Percentiles rank a stretch among this genome's conserved stretches.
Evolutionary conservation across 1,140 invertebrate species (phyloP).

Genomic region (Dendrolimus punctatus): DNA sequence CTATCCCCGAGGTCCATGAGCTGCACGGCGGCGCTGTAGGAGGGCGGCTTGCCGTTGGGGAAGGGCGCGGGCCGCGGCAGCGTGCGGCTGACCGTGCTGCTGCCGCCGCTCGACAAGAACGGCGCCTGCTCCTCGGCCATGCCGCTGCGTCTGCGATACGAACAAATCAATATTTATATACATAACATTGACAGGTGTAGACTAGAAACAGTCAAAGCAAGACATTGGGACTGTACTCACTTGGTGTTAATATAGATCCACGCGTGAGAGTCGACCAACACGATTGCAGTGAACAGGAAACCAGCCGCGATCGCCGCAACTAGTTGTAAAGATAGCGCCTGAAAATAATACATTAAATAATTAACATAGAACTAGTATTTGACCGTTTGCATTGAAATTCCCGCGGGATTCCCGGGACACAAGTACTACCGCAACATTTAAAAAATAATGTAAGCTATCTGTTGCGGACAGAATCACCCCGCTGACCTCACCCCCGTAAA

Average conservation of each 20-base stretch:
- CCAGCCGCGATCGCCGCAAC: slow-evolving; percentile 87
- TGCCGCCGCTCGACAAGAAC: slow-evolving; percentile 51
- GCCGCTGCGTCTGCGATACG: slow-evolving; percentile 34
- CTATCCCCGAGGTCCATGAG: slow-evolving; percentile 53
- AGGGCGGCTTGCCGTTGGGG: slow-evolving; percentile 64
- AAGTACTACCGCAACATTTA: too few species aligned
- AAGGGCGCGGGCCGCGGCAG: slow-evolving; percentile 49
- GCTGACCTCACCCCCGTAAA: too few species aligned
- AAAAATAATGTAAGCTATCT: too few species aligned
- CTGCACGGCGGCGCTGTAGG: slow-evolving; percentile 66
- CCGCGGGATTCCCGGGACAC: too few species aligned
- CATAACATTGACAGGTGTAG: neutral
- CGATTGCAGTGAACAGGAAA: slow-evolving; percentile 90
- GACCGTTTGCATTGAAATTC: too few species aligned
- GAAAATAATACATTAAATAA: slow-evolving; percentile 11
- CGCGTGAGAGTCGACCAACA: slow-evolving; percentile 94
- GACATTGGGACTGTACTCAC: slow-evolving; percentile 62
- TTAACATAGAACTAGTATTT: too few species aligned
- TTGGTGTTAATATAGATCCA: slow-evolving; percentile 97
- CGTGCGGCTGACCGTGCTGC: slow-evolving; percentile 38
- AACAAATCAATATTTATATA: neutral
- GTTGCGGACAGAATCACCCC: too few species aligned
- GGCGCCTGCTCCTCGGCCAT: slow-evolving; percentile 64
- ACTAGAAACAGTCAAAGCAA: too few species aligned
- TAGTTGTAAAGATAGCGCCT: slow-evolving; percentile 83